These are phyloP conservation scores for Rhagium mordax DNA, from an alignment of 2,888 invertebrate genomes.

Conservation along the genomic window DNA sequence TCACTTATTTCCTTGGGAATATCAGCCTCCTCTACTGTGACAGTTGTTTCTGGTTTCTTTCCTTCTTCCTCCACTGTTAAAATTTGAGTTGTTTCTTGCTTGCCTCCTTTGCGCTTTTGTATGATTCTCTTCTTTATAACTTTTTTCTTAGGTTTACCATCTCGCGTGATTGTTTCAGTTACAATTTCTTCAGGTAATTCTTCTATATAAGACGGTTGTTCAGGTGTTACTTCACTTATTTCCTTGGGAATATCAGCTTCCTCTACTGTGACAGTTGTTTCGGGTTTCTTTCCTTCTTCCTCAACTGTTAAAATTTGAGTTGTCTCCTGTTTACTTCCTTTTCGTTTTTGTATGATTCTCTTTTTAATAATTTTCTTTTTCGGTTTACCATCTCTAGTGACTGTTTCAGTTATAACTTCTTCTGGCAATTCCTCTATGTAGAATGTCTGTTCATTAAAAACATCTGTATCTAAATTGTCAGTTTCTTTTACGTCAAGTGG, in stretches of 20 bases:
- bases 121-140: constrained; percentile 66
- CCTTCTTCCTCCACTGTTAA: constrained; percentile 60
- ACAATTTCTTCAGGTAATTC: constrained; percentile 58
- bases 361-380: constrained; percentile 68
- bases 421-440: constrained; percentile 62
- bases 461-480: too few relatives aligned
- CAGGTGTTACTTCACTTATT: constrained; percentile 30
- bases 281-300: constrained; percentile 69
- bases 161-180: constrained; percentile 63
- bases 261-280: constrained; percentile 63
- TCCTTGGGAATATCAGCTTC: constrained; percentile 57
- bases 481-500: too few relatives aligned
- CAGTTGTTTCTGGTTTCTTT: constrained; percentile 56
- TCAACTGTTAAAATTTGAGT: constrained; percentile 56
- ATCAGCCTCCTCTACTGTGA: constrained; percentile 62
- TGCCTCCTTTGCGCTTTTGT: constrained; percentile 67
- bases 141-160: constrained; percentile 62
- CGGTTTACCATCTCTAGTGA: constrained; percentile 66
- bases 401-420: constrained; percentile 62
- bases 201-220: constrained; percentile 47
- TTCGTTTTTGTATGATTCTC: constrained; percentile 68
- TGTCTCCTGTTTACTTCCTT: constrained; percentile 65
- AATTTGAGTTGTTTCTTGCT: constrained; percentile 65
- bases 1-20: constrained; percentile 60
- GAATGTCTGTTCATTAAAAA: too few relatives aligned